Conservation (phyloP, 2,113 vertebrate genomes). For the Potamarius usumacintae region DNA sequence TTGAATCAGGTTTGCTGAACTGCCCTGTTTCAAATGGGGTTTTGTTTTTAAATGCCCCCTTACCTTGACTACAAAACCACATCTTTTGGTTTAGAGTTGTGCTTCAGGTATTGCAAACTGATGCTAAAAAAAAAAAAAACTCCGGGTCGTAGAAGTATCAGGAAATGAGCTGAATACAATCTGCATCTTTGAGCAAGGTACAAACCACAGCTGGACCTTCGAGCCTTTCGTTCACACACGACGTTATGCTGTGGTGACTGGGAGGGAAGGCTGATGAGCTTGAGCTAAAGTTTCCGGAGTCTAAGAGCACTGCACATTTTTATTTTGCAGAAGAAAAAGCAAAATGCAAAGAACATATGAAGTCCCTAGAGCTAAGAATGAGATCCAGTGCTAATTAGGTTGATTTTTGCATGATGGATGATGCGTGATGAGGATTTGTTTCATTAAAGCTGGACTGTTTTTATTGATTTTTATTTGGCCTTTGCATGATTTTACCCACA, state of each 20-base stretch:
- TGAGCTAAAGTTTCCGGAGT: neutral
- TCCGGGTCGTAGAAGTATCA: neutral
- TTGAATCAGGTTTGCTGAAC: neutral
- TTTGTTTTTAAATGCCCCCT: neutral
- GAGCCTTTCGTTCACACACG: neutral
- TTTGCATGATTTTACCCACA: neutral
- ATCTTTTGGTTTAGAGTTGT: neutral
- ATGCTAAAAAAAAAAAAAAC: neutral
- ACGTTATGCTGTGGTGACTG: neutral
- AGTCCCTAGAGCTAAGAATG: neutral
- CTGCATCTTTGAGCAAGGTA: neutral
- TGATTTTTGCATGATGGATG: neutral
- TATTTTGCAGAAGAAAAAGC: neutral
- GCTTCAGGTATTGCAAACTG: neutral
- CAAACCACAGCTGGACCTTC: neutral
- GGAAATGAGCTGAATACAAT: neutral
- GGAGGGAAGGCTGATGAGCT: neutral
- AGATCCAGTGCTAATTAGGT: neutral
- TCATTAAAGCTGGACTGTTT: neutral
- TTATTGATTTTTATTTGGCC: conserved; percentile 6
- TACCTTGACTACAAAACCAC: neutral
- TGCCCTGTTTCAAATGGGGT: neutral
- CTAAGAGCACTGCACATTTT: neutral
- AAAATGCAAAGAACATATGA: neutral
- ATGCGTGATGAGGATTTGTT: neutral